phyloP scores from a whole-genome alignment of 2,888 invertebrate genomes.

The Dolichomitus sp. region DNA sequence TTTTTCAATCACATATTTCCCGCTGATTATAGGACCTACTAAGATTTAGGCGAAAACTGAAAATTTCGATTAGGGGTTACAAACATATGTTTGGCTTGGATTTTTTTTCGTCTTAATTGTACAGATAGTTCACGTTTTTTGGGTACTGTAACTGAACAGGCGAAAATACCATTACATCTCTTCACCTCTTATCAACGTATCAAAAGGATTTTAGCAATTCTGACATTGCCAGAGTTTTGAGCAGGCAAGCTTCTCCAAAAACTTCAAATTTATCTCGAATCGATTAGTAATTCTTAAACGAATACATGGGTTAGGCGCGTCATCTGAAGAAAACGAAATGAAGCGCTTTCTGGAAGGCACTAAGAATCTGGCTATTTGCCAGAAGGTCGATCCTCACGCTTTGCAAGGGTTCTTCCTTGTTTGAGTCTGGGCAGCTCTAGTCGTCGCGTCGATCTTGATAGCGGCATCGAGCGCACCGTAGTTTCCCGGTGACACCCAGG shows the following conservation, averaged over 20 bases:
- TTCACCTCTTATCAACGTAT: not conserved
- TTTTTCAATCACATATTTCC: too few species aligned
- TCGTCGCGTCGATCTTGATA: constrained; percentile 62
- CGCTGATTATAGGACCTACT: too few species aligned
- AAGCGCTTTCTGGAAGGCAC: constrained; percentile 38
- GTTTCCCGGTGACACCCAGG: constrained; percentile 44
- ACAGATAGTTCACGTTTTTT: not conserved
- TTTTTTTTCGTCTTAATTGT: not conserved
- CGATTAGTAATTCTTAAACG: constrained; percentile 30
- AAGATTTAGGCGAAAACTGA: not conserved
- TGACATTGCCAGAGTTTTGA: not conserved
- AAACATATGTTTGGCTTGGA: too few species aligned
- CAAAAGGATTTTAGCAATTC: not conserved
- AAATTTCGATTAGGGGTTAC: not conserved
- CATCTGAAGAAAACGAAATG: constrained; percentile 15
- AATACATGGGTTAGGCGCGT: not conserved
- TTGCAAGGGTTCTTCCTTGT: constrained; percentile 49
- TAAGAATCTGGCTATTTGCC: constrained; percentile 54
- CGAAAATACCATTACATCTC: not conserved
- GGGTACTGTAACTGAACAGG: not conserved
- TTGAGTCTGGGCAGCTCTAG: constrained; percentile 12
- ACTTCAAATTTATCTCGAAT: constrained; percentile 4
- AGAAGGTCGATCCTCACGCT: constrained; percentile 54
- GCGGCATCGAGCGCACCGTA: constrained; percentile 42
- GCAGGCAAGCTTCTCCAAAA: not conserved